phyloP scores from a whole-genome alignment of 2,888 invertebrate genomes.

The Eucriotettix oculatus region DNA sequence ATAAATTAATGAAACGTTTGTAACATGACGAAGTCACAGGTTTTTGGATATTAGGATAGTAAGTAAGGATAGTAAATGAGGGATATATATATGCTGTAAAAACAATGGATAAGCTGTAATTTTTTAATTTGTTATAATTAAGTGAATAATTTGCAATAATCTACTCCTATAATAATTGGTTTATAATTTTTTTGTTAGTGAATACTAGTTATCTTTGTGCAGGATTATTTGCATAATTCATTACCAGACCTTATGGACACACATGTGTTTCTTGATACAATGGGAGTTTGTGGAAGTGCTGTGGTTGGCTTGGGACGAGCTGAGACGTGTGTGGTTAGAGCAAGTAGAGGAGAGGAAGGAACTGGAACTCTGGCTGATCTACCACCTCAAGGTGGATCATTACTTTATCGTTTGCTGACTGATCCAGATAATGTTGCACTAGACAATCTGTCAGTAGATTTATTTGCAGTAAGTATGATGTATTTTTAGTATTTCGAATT shows the following conservation, averaged over 20 bases:
- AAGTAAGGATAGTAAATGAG: no score
- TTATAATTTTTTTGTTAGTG: no score
- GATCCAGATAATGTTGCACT: slow-evolving; percentile 41
- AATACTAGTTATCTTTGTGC: slow-evolving; percentile 8
- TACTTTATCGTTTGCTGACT: slow-evolving; percentile 37
- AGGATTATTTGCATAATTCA: slow-evolving; percentile 31
- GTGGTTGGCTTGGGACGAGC: slow-evolving; percentile 37
- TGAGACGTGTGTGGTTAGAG: slow-evolving; percentile 34
- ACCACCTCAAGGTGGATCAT: slow-evolving; percentile 36
- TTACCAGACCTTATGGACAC: slow-evolving; percentile 33
- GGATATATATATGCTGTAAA: no score
- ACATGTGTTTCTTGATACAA: slow-evolving; percentile 33
- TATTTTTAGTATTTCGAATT: not conserved
- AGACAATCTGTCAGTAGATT: slow-evolving; percentile 36
- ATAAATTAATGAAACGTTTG: no score
- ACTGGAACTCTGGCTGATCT: slow-evolving; percentile 30
- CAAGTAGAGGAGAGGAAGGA: slow-evolving; percentile 31
- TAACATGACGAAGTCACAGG: no score
- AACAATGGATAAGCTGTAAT: no score
- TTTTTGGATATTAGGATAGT: no score
- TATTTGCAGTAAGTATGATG: slow-evolving; percentile 32
- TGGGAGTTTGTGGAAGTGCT: slow-evolving; percentile 29
- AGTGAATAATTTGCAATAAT: no score
- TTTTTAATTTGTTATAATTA: no score
- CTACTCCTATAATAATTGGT: no score